These are phyloP conservation scores for Acanthoscelides obtectus DNA, from an alignment of 2,888 invertebrate species.

Conservation along the genomic window DNA sequence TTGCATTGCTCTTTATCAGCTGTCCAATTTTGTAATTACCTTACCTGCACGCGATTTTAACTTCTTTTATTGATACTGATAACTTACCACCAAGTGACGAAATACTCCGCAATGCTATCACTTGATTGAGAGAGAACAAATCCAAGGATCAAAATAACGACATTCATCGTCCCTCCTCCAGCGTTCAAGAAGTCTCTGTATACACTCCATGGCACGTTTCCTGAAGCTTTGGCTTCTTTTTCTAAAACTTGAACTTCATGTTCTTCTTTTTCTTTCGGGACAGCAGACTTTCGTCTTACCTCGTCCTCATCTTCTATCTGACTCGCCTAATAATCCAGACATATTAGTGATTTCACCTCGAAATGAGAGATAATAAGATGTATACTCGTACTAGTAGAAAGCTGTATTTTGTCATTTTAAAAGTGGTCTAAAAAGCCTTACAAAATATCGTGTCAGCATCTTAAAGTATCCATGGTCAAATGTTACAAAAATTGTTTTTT, in stretches of 20 bases:
- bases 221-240: slow-evolving; percentile 59
- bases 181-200: slow-evolving; percentile 69
- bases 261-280: slow-evolving; percentile 2
- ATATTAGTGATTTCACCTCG: too few species aligned
- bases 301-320: slow-evolving; percentile 26
- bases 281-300: slow-evolving; percentile 25
- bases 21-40: too few species aligned
- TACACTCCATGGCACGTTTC: slow-evolving; percentile 48
- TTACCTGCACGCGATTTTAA: too few species aligned
- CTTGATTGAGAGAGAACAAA: slow-evolving; percentile 64
- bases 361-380: too few species aligned
- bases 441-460: too few species aligned
- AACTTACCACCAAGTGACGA: slow-evolving; percentile 68
- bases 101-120: slow-evolving; percentile 74
- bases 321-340: background rate
- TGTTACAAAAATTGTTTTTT: too few species aligned
- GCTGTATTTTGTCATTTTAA: too few species aligned
- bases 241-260: slow-evolving; percentile 31
- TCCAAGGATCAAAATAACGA: slow-evolving; percentile 36
- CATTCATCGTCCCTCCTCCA: slow-evolving; percentile 61
- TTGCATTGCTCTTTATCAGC: too few species aligned
- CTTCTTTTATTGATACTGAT: too few species aligned
- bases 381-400: too few species aligned
- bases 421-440: too few species aligned
- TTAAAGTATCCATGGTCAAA: too few species aligned